phyloP scores from a whole-genome alignment of 2,113 vertebrate species.

The Proterorhinus semilunaris region DNA sequence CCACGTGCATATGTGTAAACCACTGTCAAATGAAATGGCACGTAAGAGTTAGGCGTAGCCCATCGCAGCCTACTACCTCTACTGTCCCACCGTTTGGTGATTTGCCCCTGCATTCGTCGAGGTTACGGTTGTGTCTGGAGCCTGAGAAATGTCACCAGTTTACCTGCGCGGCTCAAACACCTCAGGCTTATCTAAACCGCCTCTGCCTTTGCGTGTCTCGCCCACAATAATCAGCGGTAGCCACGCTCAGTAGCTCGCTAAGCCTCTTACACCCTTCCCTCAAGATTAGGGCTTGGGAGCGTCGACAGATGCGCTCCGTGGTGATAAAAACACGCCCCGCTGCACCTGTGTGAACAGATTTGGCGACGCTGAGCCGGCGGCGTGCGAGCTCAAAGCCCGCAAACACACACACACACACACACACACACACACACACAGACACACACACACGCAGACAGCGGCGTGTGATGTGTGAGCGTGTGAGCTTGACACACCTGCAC shows the following conservation, averaged over 20 bases:
- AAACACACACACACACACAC: conserved; percentile 34
- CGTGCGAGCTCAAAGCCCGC: conserved; percentile 61
- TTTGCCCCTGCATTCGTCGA: conserved; percentile 39
- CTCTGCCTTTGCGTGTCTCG: conserved; percentile 73
- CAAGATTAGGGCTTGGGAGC: conserved; percentile 80
- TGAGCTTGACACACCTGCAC: conserved; percentile 70
- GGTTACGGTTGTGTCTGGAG: conserved; percentile 53
- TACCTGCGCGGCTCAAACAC: conserved; percentile 80
- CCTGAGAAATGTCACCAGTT: conserved; percentile 69
- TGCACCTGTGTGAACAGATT: conserved; percentile 74
- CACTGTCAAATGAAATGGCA: conserved; percentile 22
- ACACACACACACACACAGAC: no score
- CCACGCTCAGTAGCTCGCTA: conserved; percentile 78
- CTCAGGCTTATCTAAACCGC: conserved; percentile 79
- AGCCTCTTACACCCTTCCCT: conserved; percentile 83
- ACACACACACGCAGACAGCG: no score
- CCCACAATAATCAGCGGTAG: conserved; percentile 79
- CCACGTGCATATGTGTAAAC: background rate
- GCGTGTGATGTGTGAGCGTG: conserved; percentile 31
- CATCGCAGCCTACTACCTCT: conserved; percentile 20
- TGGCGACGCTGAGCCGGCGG: conserved; percentile 59
- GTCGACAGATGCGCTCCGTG: conserved; percentile 76
- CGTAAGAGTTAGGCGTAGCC: conserved; percentile 5
- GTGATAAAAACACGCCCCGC: conserved; percentile 69
- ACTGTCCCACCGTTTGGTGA: conserved; percentile 22